A percentile compares a stretch with the other conserved stretches of the same genome.
phyloP scores from a whole-genome alignment of 2,888 invertebrate species.

The Dione vanillae region DNA sequence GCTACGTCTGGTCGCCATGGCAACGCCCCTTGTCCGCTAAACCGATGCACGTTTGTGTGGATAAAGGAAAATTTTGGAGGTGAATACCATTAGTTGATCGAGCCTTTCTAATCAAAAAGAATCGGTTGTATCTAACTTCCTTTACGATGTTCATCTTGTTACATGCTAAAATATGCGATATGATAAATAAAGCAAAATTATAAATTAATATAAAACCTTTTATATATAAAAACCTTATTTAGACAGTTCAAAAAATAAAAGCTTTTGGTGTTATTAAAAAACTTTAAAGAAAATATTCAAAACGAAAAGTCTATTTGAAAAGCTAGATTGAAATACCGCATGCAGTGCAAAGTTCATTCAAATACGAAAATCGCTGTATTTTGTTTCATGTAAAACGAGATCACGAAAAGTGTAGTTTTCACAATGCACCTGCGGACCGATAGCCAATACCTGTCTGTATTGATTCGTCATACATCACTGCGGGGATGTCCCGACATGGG shows the following conservation, averaged over 20 bases:
- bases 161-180: not conserved
- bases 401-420: slow-evolving; percentile 30
- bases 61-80: slow-evolving; percentile 80
- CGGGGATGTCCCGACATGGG: slow-evolving; percentile 26
- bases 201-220: too few relatives aligned
- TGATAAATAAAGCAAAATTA: not conserved
- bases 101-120: slow-evolving; percentile 37
- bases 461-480: slow-evolving; percentile 40
- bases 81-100: slow-evolving; percentile 80
- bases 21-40: slow-evolving; percentile 74
- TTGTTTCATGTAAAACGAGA: slow-evolving; percentile 31
- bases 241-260: not conserved
- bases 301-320: not conserved
- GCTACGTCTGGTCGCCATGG: slow-evolving; percentile 77
- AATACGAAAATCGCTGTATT: slow-evolving; percentile 17
- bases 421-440: slow-evolving; percentile 31
- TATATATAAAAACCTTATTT: not conserved
- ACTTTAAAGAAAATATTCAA: not conserved
- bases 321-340: not conserved
- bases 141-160: not conserved
- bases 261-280: not conserved
- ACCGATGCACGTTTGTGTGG: slow-evolving; percentile 72
- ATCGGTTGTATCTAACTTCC: not conserved
- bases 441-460: slow-evolving; percentile 33
- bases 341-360: slow-evolving; percentile 1